phyloP scores from a whole-genome alignment of 1,140 invertebrate species.

The Drosophila bocki region DNA sequence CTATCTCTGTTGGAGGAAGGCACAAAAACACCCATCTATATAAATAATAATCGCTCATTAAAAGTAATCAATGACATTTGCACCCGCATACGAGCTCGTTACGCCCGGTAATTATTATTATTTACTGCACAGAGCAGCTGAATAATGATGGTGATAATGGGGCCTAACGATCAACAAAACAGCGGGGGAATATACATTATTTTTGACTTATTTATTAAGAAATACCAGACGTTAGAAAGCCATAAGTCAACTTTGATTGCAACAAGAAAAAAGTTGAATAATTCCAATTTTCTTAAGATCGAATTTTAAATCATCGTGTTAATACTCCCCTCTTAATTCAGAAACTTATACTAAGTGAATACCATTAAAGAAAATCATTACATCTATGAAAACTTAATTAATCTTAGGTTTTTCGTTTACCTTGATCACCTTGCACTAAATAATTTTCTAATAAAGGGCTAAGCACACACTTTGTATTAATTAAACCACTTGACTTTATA shows the following conservation, averaged over 20 bases:
- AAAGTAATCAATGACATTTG: conserved; percentile 75
- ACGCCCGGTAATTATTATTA: conserved; percentile 57
- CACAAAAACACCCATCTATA: conserved; percentile 48
- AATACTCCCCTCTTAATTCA: background rate
- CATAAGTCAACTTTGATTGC: background rate
- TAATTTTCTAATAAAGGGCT: conserved; percentile 1
- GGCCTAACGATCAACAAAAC: conserved; percentile 1
- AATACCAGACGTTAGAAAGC: background rate
- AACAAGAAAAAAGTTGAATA: background rate
- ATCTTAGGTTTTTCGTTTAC: background rate
- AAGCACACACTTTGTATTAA: conserved; percentile 22
- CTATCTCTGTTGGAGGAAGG: conserved; percentile 22
- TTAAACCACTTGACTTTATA: conserved; percentile 35
- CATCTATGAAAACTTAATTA: background rate
- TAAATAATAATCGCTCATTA: conserved; percentile 58
- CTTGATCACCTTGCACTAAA: background rate
- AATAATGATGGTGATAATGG: conserved; percentile 33
- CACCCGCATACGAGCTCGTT: conserved; percentile 58
- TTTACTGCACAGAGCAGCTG: conserved; percentile 25
- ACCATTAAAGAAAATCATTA: background rate
- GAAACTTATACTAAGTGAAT: background rate
- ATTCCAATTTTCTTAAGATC: background rate
- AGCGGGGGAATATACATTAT: conserved; percentile 3
- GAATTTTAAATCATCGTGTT: background rate
- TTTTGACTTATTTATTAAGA: conserved; percentile 27